These are phyloP conservation scores for Chrysoperla carnea DNA, from an alignment of 1,140 invertebrate species.

Conservation along the genomic window DNA sequence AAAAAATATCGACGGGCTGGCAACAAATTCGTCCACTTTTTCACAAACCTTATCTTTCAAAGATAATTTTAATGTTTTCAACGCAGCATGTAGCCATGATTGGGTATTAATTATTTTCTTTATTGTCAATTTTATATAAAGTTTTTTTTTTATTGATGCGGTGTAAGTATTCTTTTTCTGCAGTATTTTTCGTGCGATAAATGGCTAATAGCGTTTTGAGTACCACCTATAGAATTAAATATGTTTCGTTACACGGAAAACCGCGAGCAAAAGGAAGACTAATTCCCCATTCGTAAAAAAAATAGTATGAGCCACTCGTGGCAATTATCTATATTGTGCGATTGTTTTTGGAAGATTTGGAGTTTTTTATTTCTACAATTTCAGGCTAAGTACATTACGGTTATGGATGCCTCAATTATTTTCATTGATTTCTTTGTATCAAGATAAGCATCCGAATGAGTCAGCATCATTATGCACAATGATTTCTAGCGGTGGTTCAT, in stretches of 20 bases:
- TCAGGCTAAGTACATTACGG: slow-evolving; percentile 27
- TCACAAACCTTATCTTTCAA: background rate
- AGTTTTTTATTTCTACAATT: slow-evolving; percentile 7
- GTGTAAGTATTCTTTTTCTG: no score
- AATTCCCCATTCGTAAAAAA: no score
- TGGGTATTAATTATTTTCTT: background rate
- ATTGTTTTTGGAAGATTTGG: background rate
- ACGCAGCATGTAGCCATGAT: background rate
- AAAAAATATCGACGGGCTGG: background rate
- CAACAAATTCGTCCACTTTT: background rate
- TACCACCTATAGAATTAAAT: no score
- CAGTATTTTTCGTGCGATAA: no score
- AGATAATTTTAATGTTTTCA: background rate
- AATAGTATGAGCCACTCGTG: no score
- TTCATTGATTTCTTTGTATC: slow-evolving; percentile 25
- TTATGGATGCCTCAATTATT: slow-evolving; percentile 45
- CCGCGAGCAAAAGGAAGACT: no score
- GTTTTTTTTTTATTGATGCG: no score
- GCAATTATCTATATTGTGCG: no score
- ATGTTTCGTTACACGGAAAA: no score
- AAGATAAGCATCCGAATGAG: slow-evolving; percentile 6
- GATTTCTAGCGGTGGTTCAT: background rate
- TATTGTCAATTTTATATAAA: no score
- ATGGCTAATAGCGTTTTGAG: no score
- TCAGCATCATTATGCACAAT: slow-evolving; percentile 11